Percentiles rank a stretch among this genome's conserved stretches.
Evolutionary conservation across 1,140 invertebrate genomes (phyloP).

Genomic region (Chironomus tepperi): DNA sequence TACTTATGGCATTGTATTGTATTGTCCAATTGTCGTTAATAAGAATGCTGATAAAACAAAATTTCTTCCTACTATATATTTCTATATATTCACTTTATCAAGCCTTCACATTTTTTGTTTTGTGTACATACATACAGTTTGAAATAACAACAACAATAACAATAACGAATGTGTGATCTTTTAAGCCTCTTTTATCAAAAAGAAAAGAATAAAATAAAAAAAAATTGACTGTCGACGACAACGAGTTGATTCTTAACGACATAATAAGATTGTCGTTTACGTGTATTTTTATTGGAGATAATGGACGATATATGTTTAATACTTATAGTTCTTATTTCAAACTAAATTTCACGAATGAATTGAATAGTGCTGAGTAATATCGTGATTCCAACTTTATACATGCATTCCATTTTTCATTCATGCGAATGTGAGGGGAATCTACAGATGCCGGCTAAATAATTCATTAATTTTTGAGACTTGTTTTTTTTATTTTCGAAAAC

Average conservation of each 20-base stretch:
- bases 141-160: neutral
- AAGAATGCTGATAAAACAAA: conserved; percentile 20
- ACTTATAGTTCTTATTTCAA: too few species aligned
- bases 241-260: conserved; percentile 19
- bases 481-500: too few species aligned
- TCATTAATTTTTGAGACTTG: too few species aligned
- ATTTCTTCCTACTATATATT: neutral
- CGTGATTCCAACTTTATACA: too few species aligned
- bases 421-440: too few species aligned
- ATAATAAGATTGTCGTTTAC: conserved; percentile 19
- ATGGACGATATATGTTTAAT: conserved; percentile 13
- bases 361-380: too few species aligned
- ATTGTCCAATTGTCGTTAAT: conserved; percentile 10
- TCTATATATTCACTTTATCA: neutral
- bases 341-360: too few species aligned
- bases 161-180: neutral
- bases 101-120: neutral
- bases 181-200: conserved; percentile 16
- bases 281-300: neutral
- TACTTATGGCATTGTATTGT: neutral
- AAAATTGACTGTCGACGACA: neutral
- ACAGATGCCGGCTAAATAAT: too few species aligned
- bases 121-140: neutral
- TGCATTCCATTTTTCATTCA: too few species aligned
- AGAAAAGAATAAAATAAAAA: neutral